phyloP scores from a whole-genome alignment of 2,797 vertebrate species.

The Cirrhinus mrigala region DNA sequence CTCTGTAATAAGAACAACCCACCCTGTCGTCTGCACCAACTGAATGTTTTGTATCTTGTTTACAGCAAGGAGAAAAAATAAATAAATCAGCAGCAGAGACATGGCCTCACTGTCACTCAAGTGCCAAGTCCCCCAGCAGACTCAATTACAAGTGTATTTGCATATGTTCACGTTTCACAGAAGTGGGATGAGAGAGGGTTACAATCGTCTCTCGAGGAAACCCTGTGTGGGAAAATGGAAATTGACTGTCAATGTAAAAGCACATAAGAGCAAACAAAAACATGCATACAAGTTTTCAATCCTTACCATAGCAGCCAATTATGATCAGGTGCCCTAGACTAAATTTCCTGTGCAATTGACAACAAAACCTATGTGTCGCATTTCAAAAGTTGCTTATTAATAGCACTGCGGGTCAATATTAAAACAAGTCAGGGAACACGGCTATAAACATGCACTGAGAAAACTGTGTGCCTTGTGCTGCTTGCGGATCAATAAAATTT shows the following conservation, averaged over 20 bases:
- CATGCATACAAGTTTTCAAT: constrained; percentile 19
- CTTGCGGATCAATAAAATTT: constrained; percentile 49
- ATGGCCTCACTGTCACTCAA: constrained; percentile 37
- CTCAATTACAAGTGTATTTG: constrained; percentile 73
- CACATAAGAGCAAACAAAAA: constrained; percentile 29
- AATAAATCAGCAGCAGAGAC: constrained; percentile 34
- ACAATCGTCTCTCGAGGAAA: constrained; percentile 56
- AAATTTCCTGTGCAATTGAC: constrained; percentile 17
- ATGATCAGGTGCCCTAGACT: constrained; percentile 38
- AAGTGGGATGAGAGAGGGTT: constrained; percentile 63
- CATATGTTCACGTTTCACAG: constrained; percentile 70
- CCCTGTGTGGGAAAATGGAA: constrained; percentile 61
- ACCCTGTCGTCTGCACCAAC: constrained; percentile 4
- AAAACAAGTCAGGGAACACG: constrained; percentile 3
- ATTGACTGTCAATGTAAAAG: constrained; percentile 59
- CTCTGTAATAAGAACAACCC: constrained; percentile 17
- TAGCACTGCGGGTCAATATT: background rate
- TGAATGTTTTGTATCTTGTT: constrained; percentile 33
- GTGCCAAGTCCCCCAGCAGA: constrained; percentile 50
- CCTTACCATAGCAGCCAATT: constrained; percentile 42
- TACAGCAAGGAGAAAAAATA: constrained; percentile 19
- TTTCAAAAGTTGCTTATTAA: background rate
- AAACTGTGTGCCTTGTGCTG: constrained; percentile 35
- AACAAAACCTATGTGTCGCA: background rate
- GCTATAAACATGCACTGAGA: constrained; percentile 22